A percentile compares a stretch with the other conserved stretches of the same genome.
Conservation (phyloP, 2,888 invertebrate genomes). For the Drosophila conformis region DNA sequence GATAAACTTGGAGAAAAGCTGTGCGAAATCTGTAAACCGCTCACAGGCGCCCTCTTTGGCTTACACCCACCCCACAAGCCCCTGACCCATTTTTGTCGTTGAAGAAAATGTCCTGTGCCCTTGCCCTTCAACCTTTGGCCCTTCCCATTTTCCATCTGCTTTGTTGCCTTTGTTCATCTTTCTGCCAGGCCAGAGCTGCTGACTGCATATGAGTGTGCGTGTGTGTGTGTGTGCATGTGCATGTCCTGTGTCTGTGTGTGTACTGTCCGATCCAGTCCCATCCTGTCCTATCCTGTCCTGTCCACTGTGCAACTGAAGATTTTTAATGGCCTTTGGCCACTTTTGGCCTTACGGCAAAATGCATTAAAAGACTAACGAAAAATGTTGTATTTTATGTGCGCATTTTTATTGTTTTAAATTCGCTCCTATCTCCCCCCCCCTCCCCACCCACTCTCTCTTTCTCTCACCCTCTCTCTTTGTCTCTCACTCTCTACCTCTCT, state of each 20-base stretch:
- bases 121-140: conserved; percentile 1
- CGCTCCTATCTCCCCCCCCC: not conserved
- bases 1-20: conserved; percentile 58
- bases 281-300: conserved; percentile 1
- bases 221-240: not conserved
- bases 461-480: not conserved
- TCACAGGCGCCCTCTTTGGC: not conserved
- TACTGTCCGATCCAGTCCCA: conserved; percentile 2
- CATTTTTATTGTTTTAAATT: conserved; percentile 75
- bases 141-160: conserved; percentile 19
- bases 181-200: conserved; percentile 18
- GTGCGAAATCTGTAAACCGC: conserved; percentile 29
- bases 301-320: conserved; percentile 37
- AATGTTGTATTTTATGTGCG: conserved; percentile 66
- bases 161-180: conserved; percentile 28
- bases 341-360: conserved; percentile 49
- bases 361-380: conserved; percentile 52
- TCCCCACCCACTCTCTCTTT: not conserved
- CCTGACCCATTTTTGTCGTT: not conserved
- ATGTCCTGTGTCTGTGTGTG: conserved; percentile 1
- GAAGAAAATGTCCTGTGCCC: not conserved
- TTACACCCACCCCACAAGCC: not conserved
- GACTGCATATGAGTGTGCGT: conserved; percentile 13
- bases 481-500: not conserved
- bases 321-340: conserved; percentile 65